Percentiles rank a stretch among this genome's conserved stretches.
phyloP scores from a whole-genome alignment of 2,888 invertebrate species.

The Tiliacea citrago region DNA sequence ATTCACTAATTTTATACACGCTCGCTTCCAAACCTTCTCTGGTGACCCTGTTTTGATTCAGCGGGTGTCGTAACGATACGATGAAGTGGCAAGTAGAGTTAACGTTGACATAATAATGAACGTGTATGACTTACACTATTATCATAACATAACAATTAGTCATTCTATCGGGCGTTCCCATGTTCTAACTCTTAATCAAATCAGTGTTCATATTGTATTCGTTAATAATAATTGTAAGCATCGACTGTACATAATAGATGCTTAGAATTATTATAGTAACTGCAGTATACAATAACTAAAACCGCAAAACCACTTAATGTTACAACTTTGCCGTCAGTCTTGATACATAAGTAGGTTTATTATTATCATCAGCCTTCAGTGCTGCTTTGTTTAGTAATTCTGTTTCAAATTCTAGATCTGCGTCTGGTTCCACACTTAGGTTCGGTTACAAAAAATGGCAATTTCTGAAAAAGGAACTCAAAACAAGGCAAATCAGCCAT shows the following conservation, averaged over 20 bases:
- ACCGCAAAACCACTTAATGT: slow-evolving; percentile 4
- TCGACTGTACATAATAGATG: not conserved
- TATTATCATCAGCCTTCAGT: not conserved
- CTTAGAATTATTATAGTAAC: not conserved
- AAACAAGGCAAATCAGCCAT: not conserved
- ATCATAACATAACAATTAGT: slow-evolving; percentile 48
- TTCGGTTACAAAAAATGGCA: not conserved
- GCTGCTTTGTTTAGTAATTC: not conserved
- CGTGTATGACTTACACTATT: slow-evolving; percentile 15
- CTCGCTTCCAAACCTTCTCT: slow-evolving; percentile 37
- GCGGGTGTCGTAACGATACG: slow-evolving; percentile 43
- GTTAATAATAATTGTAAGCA: not conserved
- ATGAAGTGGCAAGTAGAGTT: slow-evolving; percentile 7
- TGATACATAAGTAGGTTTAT: not conserved
- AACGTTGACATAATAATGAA: slow-evolving; percentile 21
- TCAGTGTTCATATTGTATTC: slow-evolving; percentile 1
- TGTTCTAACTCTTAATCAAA: slow-evolving; percentile 18
- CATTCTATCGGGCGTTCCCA: slow-evolving; percentile 24
- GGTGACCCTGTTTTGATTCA: slow-evolving; percentile 58
- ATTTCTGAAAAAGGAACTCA: not conserved
- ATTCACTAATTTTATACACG: slow-evolving; percentile 53
- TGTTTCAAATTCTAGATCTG: not conserved
- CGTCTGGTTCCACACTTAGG: not conserved
- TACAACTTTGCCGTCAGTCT: not conserved
- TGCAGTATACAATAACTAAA: not conserved